These are phyloP conservation scores for Eristalis arbustorum DNA, from an alignment of 2,888 invertebrate species.

Conservation along the genomic window DNA sequence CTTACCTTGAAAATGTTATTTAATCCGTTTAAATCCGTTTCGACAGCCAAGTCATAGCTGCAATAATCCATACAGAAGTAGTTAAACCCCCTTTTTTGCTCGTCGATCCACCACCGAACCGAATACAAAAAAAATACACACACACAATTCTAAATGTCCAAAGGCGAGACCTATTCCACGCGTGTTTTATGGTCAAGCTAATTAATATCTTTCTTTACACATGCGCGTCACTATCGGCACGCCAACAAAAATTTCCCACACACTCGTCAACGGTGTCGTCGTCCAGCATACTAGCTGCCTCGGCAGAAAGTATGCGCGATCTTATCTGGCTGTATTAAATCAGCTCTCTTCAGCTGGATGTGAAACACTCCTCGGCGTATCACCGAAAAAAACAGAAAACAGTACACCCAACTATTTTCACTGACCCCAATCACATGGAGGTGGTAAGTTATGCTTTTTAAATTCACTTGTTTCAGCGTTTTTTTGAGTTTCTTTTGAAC, in stretches of 20 bases:
- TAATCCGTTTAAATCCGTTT: constrained; percentile 28
- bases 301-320: constrained; percentile 51
- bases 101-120: neutral
- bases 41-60: constrained; percentile 55
- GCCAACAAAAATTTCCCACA: constrained; percentile 20
- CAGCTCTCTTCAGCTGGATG: neutral
- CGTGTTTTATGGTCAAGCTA: neutral
- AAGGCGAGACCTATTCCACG: neutral
- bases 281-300: constrained; percentile 38
- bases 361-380: neutral
- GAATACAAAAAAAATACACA: neutral
- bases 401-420: constrained; percentile 76
- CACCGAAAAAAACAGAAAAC: neutral
- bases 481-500: neutral
- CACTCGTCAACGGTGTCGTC: neutral
- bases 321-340: constrained; percentile 36
- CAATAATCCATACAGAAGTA: constrained; percentile 14
- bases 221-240: neutral
- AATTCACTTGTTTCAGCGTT: constrained; percentile 19
- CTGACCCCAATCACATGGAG: constrained; percentile 77
- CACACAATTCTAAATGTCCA: neutral
- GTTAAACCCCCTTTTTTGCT: neutral
- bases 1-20: neutral
- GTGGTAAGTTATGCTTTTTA: constrained; percentile 60
- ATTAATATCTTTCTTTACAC: neutral